phyloP scores from a whole-genome alignment of 1,140 invertebrate genomes.

The Euglossa dilemma region DNA sequence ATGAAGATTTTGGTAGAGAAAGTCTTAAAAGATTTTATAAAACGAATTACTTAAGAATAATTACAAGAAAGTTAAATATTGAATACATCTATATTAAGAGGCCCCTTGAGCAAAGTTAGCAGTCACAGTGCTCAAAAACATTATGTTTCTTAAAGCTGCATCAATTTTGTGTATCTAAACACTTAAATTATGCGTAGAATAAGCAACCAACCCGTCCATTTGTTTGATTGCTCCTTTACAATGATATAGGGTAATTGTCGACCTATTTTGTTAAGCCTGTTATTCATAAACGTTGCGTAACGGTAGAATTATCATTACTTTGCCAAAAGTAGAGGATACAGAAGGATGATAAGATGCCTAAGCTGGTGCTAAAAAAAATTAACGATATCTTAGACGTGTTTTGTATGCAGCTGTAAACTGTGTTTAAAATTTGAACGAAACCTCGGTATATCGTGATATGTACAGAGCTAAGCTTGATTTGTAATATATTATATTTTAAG shows the following conservation, averaged over 20 bases:
- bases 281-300: slow-evolving; percentile 20
- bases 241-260: slow-evolving; percentile 28
- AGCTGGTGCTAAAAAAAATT: slow-evolving; percentile 60
- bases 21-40: slow-evolving; percentile 10
- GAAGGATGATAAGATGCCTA: slow-evolving; percentile 38
- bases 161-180: slow-evolving; percentile 32
- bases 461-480: slow-evolving; percentile 22
- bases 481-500: slow-evolving; percentile 28
- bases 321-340: slow-evolving; percentile 44
- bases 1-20: slow-evolving; percentile 11
- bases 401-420: slow-evolving; percentile 24
- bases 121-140: slow-evolving; percentile 48
- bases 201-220: slow-evolving; percentile 64
- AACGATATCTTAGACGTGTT: slow-evolving; percentile 43
- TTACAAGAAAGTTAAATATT: not conserved
- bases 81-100: not conserved
- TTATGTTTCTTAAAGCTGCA: slow-evolving; percentile 34
- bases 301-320: slow-evolving; percentile 40
- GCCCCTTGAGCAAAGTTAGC: slow-evolving; percentile 30
- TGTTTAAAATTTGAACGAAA: slow-evolving; percentile 19
- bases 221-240: slow-evolving; percentile 55
- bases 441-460: slow-evolving; percentile 11
- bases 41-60: not conserved
- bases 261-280: slow-evolving; percentile 50
- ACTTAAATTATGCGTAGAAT: slow-evolving; percentile 48